A percentile compares a stretch with the other conserved stretches of the same genome.
Conservation (phyloP, 2,797 vertebrate species). For the Tangara arthus region DNA sequence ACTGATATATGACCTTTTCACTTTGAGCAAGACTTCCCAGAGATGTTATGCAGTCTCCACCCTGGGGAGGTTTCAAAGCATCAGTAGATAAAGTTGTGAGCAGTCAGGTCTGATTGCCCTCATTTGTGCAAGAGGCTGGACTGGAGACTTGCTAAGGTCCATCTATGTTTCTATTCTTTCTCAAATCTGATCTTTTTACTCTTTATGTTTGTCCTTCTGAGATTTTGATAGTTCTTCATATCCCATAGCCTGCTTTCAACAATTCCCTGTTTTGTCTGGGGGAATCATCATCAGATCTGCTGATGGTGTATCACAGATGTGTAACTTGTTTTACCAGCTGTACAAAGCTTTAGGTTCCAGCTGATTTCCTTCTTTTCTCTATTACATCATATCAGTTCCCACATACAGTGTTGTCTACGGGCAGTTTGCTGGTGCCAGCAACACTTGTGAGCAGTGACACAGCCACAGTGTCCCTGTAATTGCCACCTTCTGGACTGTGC, state of each 20-base stretch:
- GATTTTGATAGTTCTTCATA: background rate
- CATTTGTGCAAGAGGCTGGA: background rate
- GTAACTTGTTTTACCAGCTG: background rate
- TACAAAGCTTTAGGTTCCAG: background rate
- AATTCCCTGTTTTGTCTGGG: background rate
- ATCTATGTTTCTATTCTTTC: background rate
- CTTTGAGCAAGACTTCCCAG: background rate
- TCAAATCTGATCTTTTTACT: background rate
- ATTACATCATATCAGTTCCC: background rate
- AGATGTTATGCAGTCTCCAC: background rate
- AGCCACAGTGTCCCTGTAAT: background rate
- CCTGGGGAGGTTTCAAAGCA: background rate
- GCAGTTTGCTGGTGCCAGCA: background rate
- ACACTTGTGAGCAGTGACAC: background rate
- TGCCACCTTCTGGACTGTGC: background rate
- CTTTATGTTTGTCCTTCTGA: background rate
- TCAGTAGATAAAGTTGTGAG: background rate
- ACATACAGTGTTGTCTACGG: accelerated
- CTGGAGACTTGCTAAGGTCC: background rate
- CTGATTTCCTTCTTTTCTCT: background rate
- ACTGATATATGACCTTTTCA: background rate
- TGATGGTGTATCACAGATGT: background rate
- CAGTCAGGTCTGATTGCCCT: background rate
- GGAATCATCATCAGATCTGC: background rate
- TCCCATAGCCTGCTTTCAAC: background rate